Evolutionary conservation across 2,113 vertebrate species (phyloP), one percentile per base, ranked within the genome.

Genomic region (Eonycteris spelaea): DNA sequence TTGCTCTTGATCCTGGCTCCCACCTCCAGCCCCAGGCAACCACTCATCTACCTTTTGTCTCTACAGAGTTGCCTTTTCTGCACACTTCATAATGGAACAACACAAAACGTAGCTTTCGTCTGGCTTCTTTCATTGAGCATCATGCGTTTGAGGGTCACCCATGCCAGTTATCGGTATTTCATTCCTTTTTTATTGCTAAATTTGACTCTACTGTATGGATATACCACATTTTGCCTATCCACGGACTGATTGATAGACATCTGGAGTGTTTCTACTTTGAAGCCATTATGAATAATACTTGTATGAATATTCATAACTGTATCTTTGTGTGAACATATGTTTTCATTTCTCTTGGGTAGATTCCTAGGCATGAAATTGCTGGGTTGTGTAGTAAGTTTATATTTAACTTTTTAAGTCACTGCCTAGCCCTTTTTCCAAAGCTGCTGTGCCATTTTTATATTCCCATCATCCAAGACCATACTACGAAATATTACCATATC

Each of bases 381-480:
- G 57, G 82, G 35, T 93, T 38, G 7, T 38, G 80, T 21, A 84
- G 92, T 85, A 96, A 95, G 55, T 78, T 92, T 95, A 77, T 77
- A 91, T 88, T 96, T 96, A 95, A 94, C 85, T 83, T 86, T 83
- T 96, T 86, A 92, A 95, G 77, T 68, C 84, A 96, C 85, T 74
- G 40, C 40, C 65, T 93, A 94, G 87, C 67, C 43, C 45, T 90
- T 94, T 94, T 92, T 33, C 61, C 82, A 96, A 97, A 94, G 67
- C 86, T 77, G 33, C 61, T 57, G 24, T 1, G 16, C 65, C 45
- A 85, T 80, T 84, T 93, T 93, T 78, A 22, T 40, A 30, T 74
- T 61, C 45, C 38, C 79, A 65, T 40, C 61, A 65, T 40, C 61
- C 45, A 71, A 86, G 48, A 48, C 40, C 70, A 38, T 73, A 63